Evolutionary conservation across 30 jellyfish, hydroid and myxozoan species (phyloP), one percentile per base, ranked within the genome.

Genomic region (Phacellophora camtschatica): DNA sequence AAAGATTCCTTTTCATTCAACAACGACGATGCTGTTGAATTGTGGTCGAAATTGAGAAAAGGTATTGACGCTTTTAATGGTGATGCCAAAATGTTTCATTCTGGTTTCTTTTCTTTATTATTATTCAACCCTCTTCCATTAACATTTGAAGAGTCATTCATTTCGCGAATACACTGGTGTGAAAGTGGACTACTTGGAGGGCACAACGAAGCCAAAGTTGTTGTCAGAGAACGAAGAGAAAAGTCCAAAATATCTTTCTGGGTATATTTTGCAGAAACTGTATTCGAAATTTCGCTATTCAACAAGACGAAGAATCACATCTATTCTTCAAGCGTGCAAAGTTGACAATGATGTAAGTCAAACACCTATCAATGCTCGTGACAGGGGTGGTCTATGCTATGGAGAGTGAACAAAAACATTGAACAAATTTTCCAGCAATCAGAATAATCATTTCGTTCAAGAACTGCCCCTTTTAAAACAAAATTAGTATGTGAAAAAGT

Each of bases 181-280:
- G 41, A 30, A 20, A 6, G 25, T 19, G 13, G 67, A 6, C 4
- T 4, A 24, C 29, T 20, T 37, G 9, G 77, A 30, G 11, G 32
- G 9, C 36, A 11, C 30, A 4, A 10, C 32, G 74, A 18, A 31
- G 22, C 74, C 81, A 15, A 66, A 37, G 74, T 37, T 74, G 32
- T 37, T 66, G 74, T 66, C 81, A 5, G 81, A 35, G 33, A 55
- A 55, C 11, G 82, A 71, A 28, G 82, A 48, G 54, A 43, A 71
- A 48, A 41, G 78, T 29, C 82, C 22, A n/a, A 82, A 71, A 28
- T 71, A 41, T 48, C 81, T 41, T 71, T 53, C 53, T 71, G 81
- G 80, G 9, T 71, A 43, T 71, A 31, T 71, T 66, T 36, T 66
- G 33, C 62, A 62, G 12, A 62, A 62, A 28, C 77, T 62, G 19